Evolutionary conservation across 2,797 vertebrate genomes (phyloP).

Genomic region (Leucoraja ocellata): DNA sequence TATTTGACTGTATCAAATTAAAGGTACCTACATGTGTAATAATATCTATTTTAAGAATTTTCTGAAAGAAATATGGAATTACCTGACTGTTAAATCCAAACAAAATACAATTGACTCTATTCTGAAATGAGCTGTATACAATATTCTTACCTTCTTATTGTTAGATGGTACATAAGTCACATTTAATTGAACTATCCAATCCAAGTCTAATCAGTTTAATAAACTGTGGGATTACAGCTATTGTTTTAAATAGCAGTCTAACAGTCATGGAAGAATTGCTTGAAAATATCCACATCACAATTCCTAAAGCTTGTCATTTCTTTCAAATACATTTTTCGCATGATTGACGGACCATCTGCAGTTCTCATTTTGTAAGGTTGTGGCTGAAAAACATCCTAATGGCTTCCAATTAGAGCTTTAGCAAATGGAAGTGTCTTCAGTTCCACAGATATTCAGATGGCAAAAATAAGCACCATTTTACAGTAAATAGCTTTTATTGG

Average conservation of each 20-base stretch:
- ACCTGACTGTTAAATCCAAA: not conserved
- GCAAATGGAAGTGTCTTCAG: not conserved
- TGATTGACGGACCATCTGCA: not conserved
- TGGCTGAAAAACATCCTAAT: not conserved
- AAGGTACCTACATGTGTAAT: not conserved
- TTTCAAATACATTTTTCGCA: not conserved
- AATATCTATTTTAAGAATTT: not conserved
- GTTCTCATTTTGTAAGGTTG: not conserved
- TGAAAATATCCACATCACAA: not conserved
- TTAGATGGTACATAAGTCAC: not conserved
- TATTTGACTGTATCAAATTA: not conserved
- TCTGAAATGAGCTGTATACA: not conserved
- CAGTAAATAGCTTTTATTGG: not conserved
- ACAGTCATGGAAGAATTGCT: not conserved
- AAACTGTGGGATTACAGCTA: not conserved
- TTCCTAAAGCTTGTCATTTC: not conserved
- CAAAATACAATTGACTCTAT: not conserved
- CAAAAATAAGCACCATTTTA: not conserved
- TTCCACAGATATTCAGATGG: not conserved
- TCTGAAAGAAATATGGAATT: not conserved
- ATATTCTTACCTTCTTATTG: not conserved
- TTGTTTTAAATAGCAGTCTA: not conserved
- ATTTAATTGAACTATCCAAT: not conserved
- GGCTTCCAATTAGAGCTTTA: not conserved
- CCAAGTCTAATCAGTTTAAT: not conserved